These are phyloP conservation scores for Isoperla grammatica DNA, from an alignment of 2,888 invertebrate species.

Conservation along the genomic window DNA sequence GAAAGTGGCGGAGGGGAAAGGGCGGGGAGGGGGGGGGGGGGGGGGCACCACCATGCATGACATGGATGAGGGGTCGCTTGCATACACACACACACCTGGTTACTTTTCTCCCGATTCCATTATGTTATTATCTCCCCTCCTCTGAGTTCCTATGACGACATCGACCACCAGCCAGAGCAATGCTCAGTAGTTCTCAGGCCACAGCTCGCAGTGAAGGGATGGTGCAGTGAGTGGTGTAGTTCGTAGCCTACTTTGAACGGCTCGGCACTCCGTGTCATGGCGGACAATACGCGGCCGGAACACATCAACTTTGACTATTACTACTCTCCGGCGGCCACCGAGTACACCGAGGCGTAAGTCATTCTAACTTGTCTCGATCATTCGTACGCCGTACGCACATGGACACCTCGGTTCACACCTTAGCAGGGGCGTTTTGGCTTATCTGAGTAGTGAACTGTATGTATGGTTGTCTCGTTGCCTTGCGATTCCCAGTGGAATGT, in stretches of 20 bases:
- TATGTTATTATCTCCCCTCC: slow-evolving; percentile 12
- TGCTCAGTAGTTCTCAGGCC: slow-evolving; percentile 7
- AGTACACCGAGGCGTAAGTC: slow-evolving; percentile 22
- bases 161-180: not conserved
- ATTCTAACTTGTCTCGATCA: not conserved
- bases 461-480: too few species aligned
- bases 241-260: not conserved
- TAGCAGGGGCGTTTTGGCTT: too few species aligned
- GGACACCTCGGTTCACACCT: not conserved
- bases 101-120: slow-evolving; percentile 18
- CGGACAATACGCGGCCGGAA: slow-evolving; percentile 6
- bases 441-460: too few species aligned
- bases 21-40: not conserved
- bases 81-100: slow-evolving; percentile 24
- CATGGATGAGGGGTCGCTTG: slow-evolving; percentile 16
- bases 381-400: not conserved
- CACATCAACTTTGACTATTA: slow-evolving; percentile 16
- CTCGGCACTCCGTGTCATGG: too few species aligned
- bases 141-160: slow-evolving; percentile 21
- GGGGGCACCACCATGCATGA: slow-evolving; percentile 6
- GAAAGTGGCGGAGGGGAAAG: not conserved
- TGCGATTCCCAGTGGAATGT: too few species aligned
- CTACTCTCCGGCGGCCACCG: slow-evolving; percentile 15
- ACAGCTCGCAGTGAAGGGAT: not conserved
- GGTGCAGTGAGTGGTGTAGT: not conserved